phyloP scores from a whole-genome alignment of 2,113 vertebrate genomes.

The Ctenomys sociabilis region DNA sequence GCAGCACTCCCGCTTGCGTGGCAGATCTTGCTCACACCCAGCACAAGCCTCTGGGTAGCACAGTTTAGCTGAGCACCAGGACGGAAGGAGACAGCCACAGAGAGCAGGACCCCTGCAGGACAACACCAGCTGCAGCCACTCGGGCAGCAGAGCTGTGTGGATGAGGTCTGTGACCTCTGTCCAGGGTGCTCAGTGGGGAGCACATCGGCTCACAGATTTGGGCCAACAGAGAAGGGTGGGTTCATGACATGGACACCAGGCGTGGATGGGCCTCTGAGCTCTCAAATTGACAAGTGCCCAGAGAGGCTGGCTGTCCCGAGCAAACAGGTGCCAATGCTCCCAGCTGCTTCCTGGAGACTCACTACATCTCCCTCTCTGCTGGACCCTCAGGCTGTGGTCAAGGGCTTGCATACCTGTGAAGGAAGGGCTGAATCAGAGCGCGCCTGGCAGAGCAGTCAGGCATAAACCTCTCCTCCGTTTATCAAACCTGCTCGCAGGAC shows the following conservation, averaged over 20 bases:
- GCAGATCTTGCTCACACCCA: background rate
- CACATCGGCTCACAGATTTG: background rate
- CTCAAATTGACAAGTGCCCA: background rate
- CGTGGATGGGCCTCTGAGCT: background rate
- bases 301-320: background rate
- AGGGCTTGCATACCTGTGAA: background rate
- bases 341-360: no score
- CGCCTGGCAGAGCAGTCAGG: background rate
- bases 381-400: background rate
- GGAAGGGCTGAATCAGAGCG: background rate
- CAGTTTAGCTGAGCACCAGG: background rate
- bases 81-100: background rate
- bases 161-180: background rate
- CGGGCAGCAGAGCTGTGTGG: background rate
- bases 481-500: background rate
- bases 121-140: rapidly evolving
- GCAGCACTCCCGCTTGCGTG: background rate
- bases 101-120: background rate
- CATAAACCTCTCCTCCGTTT: background rate
- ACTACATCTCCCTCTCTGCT: no score
- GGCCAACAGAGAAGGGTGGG: background rate
- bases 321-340: no score
- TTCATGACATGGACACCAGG: background rate
- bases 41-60: background rate
- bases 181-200: background rate